phyloP scores from a whole-genome alignment of 2,113 vertebrate species.

The Callithrix jacchus region DNA sequence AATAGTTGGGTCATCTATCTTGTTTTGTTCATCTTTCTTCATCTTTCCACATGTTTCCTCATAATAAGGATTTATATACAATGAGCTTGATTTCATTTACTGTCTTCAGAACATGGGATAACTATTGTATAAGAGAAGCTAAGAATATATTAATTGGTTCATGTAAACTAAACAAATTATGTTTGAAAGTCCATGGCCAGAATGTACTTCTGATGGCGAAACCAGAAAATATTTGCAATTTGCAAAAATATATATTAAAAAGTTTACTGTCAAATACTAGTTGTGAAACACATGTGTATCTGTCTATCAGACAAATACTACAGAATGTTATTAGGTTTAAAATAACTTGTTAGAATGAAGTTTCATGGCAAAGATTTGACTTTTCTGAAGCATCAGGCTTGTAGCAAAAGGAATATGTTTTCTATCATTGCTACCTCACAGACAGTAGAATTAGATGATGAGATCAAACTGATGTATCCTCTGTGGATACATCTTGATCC shows the following conservation, averaged over 20 bases:
- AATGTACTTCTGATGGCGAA: neutral
- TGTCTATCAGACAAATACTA: neutral
- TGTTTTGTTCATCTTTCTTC: neutral
- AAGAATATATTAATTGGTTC: neutral
- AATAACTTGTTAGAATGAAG: neutral
- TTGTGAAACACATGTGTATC: neutral
- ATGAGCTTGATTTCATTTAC: neutral
- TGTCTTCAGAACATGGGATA: constrained; percentile 5
- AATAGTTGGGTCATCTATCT: neutral
- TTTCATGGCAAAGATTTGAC: neutral
- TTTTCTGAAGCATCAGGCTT: neutral
- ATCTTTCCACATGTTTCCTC: neutral
- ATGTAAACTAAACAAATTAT: neutral
- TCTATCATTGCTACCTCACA: neutral
- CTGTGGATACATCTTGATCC: neutral
- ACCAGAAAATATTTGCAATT: constrained; percentile 26
- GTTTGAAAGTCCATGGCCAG: neutral
- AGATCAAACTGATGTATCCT: neutral
- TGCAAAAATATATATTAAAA: neutral
- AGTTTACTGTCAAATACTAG: neutral
- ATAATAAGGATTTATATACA: neutral
- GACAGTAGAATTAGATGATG: neutral
- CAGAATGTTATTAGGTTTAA: neutral
- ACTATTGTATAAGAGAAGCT: neutral
- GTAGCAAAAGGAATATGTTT: neutral